These are phyloP conservation scores for Erynnis tages DNA, from an alignment of 2,888 invertebrate genomes.

Conservation along the genomic window DNA sequence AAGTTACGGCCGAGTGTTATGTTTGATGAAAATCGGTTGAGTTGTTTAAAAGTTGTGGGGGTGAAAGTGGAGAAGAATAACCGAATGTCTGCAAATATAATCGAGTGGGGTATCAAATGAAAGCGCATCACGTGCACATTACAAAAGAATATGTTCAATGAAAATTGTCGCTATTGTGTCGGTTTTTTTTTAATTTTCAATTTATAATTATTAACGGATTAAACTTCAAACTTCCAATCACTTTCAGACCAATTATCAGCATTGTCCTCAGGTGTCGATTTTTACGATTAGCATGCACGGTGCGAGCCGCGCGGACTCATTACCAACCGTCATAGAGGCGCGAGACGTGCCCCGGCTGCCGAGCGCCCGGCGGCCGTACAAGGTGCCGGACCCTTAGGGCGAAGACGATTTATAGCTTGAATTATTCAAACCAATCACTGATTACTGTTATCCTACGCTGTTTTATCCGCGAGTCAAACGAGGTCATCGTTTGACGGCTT, in stretches of 20 bases:
- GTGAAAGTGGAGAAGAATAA: no score
- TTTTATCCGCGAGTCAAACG: slow-evolving; percentile 30
- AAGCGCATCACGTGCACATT: no score
- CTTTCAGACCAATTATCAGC: slow-evolving; percentile 53
- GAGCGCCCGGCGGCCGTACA: slow-evolving; percentile 44
- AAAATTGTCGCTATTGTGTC: no score
- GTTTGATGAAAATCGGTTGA: no score
- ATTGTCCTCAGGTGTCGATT: slow-evolving; percentile 47
- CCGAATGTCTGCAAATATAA: no score
- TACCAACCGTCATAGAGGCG: slow-evolving; percentile 62
- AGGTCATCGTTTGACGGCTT: neutral
- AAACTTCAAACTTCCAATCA: no score
- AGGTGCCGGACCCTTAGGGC: slow-evolving; percentile 42
- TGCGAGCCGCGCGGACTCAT: slow-evolving; percentile 53
- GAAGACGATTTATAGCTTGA: slow-evolving; percentile 46
- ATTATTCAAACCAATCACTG: slow-evolving; percentile 49
- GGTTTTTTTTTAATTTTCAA: no score
- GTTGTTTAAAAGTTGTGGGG: no score
- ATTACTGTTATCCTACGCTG: slow-evolving; percentile 52
- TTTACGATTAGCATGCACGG: slow-evolving; percentile 59
- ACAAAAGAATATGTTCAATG: no score
- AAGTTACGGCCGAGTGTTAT: no score
- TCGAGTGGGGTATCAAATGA: no score
- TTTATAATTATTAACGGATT: no score
- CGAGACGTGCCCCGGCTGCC: slow-evolving; percentile 59